Base-by-base conservation (phyloP, 2,797 vertebrate species). In the Scolopax rusticola region DNA sequence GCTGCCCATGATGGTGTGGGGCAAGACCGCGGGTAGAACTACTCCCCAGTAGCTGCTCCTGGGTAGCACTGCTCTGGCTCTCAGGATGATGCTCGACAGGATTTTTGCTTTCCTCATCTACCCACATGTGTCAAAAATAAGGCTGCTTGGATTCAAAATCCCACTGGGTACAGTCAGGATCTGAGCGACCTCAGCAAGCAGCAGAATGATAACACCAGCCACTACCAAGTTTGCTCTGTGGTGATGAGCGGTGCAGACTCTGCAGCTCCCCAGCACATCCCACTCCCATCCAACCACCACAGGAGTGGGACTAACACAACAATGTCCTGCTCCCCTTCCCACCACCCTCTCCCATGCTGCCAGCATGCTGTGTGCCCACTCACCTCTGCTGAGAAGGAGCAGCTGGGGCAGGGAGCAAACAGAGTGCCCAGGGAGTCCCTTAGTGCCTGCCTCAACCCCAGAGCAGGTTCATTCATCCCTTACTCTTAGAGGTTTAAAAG, bases 1-100 rank as follows among this genome's bases (percentile, higher is more conserved):
- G 48, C 14, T 48, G 15, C 53, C 36, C 5, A 1, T 13, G 5
- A 30, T 30, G n/a, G 15, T 11, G 32, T 27, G 17, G 15, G n/a
- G 38, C 1, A 6, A 50, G 45, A 43, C 38, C 0, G 0, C 0
- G 0, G 38, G 47, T 36, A 57, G 54, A 45, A 43, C 19, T 0
- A 0, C 15, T 79, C 4, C 5, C 7, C 3, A 30, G 63, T 67
- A 75, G n/a, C 19, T 51, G 11, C 24, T 86, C 36, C 50, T 73
- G 41, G 18, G 14, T 19, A 69, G 28, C n/a, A 32, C 7, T 0
- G 0, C 47, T 63, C 41, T 0, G 1, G 12, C 16, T 90, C 60
- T 57, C 14, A 45, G 57, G 15, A 45, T 47, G 16, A 15, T 78
- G 51, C 43, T 67, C 2, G 0, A 32, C 14, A 60, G 56, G 16